phyloP scores from a whole-genome alignment of 2,888 invertebrate genomes.

The Entomobrya multifasciata region DNA sequence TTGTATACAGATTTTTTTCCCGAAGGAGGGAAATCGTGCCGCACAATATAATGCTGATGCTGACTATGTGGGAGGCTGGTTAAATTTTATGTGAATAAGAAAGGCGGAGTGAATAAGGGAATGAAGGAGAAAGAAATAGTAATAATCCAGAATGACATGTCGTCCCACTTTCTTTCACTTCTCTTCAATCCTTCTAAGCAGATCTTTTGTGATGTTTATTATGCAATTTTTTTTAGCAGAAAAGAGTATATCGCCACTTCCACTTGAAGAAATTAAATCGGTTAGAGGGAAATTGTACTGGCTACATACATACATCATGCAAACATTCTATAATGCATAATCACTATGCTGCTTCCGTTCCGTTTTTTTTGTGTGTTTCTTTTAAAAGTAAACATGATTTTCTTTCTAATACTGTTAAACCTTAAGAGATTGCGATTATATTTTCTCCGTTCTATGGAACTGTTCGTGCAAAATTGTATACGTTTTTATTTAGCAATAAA shows the following conservation, averaged over 20 bases:
- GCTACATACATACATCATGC: too few species aligned
- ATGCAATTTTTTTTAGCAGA: conserved; percentile 40
- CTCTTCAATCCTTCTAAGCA: not conserved
- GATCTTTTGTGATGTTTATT: conserved; percentile 63
- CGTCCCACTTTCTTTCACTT: conserved; percentile 41
- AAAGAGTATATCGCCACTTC: conserved; percentile 56
- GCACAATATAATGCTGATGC: not conserved
- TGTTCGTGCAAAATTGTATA: too few species aligned
- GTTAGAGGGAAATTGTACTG: conserved; percentile 11
- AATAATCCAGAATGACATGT: conserved; percentile 57
- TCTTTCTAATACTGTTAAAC: too few species aligned
- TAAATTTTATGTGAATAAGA: conserved; percentile 42
- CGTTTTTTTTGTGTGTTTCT: too few species aligned
- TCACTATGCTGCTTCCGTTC: too few species aligned
- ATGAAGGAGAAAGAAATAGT: conserved; percentile 33
- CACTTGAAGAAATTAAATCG: conserved; percentile 65
- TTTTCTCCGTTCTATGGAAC: too few species aligned
- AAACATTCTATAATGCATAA: too few species aligned
- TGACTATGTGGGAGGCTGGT: too few species aligned
- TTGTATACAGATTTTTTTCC: conserved; percentile 35
- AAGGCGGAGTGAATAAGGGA: not conserved
- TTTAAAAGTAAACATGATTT: too few species aligned
- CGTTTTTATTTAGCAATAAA: too few species aligned
- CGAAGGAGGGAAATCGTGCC: conserved; percentile 5
- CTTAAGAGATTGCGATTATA: too few species aligned